Percentiles rank a stretch among this genome's conserved stretches.
Conservation (phyloP, 1,140 invertebrate species). For the Drosophila obscura region DNA sequence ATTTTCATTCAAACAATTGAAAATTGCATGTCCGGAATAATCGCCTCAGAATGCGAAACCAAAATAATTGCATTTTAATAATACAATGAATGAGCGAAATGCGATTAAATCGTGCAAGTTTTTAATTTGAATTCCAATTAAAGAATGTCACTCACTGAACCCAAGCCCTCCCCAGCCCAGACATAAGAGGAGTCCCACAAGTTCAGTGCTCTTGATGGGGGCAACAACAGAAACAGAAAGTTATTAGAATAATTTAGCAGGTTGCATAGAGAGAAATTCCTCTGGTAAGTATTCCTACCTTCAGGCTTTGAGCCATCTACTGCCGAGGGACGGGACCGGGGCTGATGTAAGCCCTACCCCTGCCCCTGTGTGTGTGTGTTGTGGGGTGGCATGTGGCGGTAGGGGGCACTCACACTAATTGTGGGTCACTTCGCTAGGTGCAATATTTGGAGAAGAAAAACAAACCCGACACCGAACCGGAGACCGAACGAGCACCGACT, state of each 20-base stretch:
- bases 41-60: constrained; percentile 2
- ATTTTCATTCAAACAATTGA: constrained; percentile 48
- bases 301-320: constrained; percentile 7
- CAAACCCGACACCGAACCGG: constrained; percentile 1
- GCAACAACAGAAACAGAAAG: constrained; percentile 2
- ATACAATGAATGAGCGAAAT: constrained; percentile 34
- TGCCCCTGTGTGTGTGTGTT: not conserved
- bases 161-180: not conserved
- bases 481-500: constrained; percentile 13
- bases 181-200: not conserved
- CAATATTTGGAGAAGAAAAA: constrained; percentile 31
- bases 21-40: constrained; percentile 45
- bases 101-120: constrained; percentile 35
- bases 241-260: constrained; percentile 39
- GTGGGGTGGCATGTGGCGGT: too few species aligned
- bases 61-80: constrained; percentile 57
- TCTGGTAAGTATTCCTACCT: not conserved
- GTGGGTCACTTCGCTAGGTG: constrained; percentile 24
- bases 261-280: constrained; percentile 25
- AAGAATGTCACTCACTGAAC: constrained; percentile 48
- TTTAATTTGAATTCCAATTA: constrained; percentile 59
- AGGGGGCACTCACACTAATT: constrained; percentile 40
- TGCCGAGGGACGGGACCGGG: not conserved
- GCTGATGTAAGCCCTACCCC: not conserved
- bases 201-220: constrained; percentile 37